Base-by-base conservation (phyloP, 2,113 vertebrate species). In the Prietella phreatophila region DNA sequence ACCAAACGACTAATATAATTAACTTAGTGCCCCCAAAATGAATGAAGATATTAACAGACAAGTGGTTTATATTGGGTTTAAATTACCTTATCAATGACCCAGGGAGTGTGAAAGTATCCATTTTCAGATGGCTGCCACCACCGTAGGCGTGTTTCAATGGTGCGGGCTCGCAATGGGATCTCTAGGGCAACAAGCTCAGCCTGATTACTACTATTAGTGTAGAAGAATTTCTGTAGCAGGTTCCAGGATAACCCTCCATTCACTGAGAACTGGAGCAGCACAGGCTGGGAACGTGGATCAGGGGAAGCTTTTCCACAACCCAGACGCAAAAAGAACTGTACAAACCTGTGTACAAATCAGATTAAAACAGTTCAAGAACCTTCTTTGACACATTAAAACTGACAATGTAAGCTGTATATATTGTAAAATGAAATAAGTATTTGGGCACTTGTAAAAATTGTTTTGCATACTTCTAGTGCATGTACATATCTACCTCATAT, bases 61-160 rank as follows among this genome's bases (percentile, higher is more conserved):
- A 14, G 3, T 17, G n/a, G n/a, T 80, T 14, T 53, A 27, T 56
- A n/a, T 27, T 25, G 39, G 58, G 47, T n/a, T 60, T 19, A 9
- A 47, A 42, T 75, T 30, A 95, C 95, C 94, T 96, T 95, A 90
- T 96, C 95, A 89, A 99, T 99, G 79, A 99, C 98, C 98, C 98
- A 99, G 27, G 98, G 98, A 33, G 97, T 99, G 90, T 97, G 97
- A 94, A 99, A 99, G 88, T 99, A 97, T 36, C 98, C 98, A 0
- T 97, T 97, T 78, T 98, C 97, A 0, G 98, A 99, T 0, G 98
- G 98, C 0, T 99, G 98, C 98, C 98, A 99, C 98, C 98, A 99
- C 89, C 97, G 97, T 19, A 99, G 95, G 5, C 97, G 96, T 0
- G 98, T 97, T 81, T 96, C 96, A 15, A 93, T 47, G 0, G 97